Percentiles rank a stretch among this genome's conserved stretches.
These are phyloP conservation scores for Synchiropus splendidus DNA, from an alignment of 2,113 vertebrate species.

Conservation along the genomic window DNA sequence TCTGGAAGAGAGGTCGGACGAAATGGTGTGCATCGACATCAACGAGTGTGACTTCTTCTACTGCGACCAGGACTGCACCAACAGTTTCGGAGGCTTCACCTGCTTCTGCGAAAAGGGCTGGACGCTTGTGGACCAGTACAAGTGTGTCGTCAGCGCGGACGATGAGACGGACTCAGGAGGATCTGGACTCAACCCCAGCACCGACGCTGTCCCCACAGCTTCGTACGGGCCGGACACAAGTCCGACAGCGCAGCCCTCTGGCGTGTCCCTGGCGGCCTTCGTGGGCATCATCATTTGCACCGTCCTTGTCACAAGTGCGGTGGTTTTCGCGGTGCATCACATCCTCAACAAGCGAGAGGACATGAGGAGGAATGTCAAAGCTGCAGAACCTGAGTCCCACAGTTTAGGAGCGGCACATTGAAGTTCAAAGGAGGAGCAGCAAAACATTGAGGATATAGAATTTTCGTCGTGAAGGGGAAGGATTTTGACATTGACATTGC, in stretches of 20 bases:
- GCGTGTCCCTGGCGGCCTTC: conserved; percentile 30
- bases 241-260: conserved; percentile 7
- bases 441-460: too few relatives aligned
- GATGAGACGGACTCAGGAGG: conserved; percentile 2
- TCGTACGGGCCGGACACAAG: neutral
- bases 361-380: conserved; percentile 17
- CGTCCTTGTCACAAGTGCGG: conserved; percentile 26
- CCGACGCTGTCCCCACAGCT: neutral
- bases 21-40: conserved; percentile 28
- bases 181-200: neutral
- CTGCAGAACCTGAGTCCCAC: conserved; percentile 25
- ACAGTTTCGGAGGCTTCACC: conserved; percentile 45
- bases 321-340: conserved; percentile 36
- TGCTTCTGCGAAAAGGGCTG: conserved; percentile 46
- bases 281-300: conserved; percentile 50
- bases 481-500: too few relatives aligned
- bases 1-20: neutral
- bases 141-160: conserved; percentile 14
- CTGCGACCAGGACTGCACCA: conserved; percentile 39
- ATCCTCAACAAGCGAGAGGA: conserved; percentile 17
- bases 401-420: conserved; percentile 23
- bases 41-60: conserved; percentile 25
- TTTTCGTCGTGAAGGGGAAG: too few relatives aligned
- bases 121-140: neutral
- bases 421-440: conserved; percentile 1